Base-by-base conservation (phyloP, 2,888 invertebrate genomes). In the Pandemis corylana region DNA sequence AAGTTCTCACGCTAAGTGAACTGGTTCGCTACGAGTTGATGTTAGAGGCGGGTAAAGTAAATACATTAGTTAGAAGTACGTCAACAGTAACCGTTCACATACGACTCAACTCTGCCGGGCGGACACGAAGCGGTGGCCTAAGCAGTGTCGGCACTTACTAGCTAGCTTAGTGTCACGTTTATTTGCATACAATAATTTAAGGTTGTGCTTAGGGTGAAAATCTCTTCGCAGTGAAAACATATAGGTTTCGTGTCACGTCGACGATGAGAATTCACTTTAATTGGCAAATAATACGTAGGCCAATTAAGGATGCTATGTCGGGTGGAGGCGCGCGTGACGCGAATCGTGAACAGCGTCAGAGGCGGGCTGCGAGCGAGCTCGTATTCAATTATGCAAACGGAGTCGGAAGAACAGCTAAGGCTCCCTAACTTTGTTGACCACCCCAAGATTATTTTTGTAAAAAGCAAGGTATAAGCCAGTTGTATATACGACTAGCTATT, bases 201-300 rank as follows among this genome's bases (percentile, higher is more conserved):
- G 80, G 78, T 83, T 82, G 82, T 84, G 77, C 83, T 82, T 80
- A 80, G 85, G 83, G 82, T 82, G 82, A 80, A 84, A 87, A 85
- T 87, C 88, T 88, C 88, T 87, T 84, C 80, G 80, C 80, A 78
- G 79, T 78, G 83, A 86, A 88, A 89, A 87, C 87, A 90, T 92
- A 90, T 85, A 86, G 89, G 89, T 93, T 94, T 93, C 93, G 83
- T 84, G 90, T 93, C 94, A 94, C 93, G 94, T 94, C 84, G 88
- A 83, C 90, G 85, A 92, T 90, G 94, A 93, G 90, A 94, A 93
- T 94, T 93, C 92, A 92, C 94, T 94, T 94, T 94, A 94, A 94
- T 94, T 94, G 94, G 94, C 94, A 94, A 94, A 94, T 94, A 94
- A 94, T 94, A 94, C 94, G 93, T 89, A 93, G 91, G 90, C 92